Evolutionary conservation across 2,797 vertebrate species (phyloP).

Genomic region (Leuciscus waleckii): DNA sequence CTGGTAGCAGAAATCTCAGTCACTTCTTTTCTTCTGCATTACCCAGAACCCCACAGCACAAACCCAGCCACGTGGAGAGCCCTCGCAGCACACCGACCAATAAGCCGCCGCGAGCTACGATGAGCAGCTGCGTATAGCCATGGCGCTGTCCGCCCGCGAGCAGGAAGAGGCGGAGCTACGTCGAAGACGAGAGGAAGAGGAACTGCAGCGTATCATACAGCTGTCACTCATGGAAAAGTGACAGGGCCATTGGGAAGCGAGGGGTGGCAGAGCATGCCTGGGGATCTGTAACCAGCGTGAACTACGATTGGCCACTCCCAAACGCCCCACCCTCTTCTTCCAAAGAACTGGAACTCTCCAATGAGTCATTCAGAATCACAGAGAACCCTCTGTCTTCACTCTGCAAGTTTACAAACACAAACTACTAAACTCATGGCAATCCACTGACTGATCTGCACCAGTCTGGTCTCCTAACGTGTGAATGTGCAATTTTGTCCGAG

Average conservation of each 20-base stretch:
- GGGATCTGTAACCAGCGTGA: conserved; percentile 1
- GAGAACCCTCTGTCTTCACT: conserved; percentile 61
- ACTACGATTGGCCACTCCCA: conserved; percentile 20
- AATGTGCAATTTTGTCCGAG: conserved; percentile 35
- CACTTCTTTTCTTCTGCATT: conserved; percentile 14
- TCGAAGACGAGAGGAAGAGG: conserved; percentile 89
- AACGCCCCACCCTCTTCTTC: conserved; percentile 36
- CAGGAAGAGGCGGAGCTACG: conserved; percentile 87
- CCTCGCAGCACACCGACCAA: conserved; percentile 75
- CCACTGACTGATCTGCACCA: conserved; percentile 45
- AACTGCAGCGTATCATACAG: conserved; percentile 92
- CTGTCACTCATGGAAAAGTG: conserved; percentile 95
- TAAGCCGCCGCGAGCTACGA: conserved; percentile 84
- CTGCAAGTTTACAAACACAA: conserved; percentile 75
- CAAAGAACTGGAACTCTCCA: conserved; percentile 14
- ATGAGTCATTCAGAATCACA: conserved; percentile 18
- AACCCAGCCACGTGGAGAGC: conserved; percentile 72
- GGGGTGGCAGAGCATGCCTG: conserved; percentile 35
- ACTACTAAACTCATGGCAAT: conserved; percentile 56
- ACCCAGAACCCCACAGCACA: conserved; percentile 89
- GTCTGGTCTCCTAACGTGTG: conserved; percentile 46
- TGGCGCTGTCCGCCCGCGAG: conserved; percentile 92
- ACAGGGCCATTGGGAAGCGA: conserved; percentile 46
- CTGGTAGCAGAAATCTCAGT: conserved; percentile 20
- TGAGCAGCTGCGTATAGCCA: conserved; percentile 92